phyloP scores from a whole-genome alignment of 2,797 vertebrate species.

The Ataeniobius toweri region DNA sequence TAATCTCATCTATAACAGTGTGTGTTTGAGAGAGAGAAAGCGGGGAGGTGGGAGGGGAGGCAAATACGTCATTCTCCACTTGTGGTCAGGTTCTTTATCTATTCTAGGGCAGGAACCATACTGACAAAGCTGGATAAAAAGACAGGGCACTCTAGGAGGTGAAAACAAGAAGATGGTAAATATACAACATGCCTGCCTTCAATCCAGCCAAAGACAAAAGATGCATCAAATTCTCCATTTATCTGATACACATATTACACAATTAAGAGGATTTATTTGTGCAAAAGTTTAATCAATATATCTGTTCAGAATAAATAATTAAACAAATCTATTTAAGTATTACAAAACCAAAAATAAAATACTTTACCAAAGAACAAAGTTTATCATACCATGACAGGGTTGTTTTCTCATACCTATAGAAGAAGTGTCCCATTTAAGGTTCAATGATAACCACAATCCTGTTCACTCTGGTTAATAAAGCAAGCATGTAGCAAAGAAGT shows the following conservation, averaged over 20 bases:
- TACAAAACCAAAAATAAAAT: background rate
- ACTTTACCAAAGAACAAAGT: background rate
- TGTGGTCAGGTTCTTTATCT: slow-evolving; percentile 38
- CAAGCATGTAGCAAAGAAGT: slow-evolving; percentile 43
- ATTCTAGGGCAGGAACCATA: slow-evolving; percentile 36
- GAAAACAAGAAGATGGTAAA: background rate
- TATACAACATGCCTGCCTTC: background rate
- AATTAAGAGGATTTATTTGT: background rate
- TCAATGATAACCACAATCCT: slow-evolving; percentile 49
- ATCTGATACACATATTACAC: background rate
- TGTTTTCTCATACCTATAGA: slow-evolving; percentile 12
- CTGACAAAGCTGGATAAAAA: slow-evolving; percentile 16
- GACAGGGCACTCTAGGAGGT: slow-evolving; percentile 41
- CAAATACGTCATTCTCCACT: slow-evolving; percentile 33
- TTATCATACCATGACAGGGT: slow-evolving; percentile 8
- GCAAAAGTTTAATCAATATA: background rate
- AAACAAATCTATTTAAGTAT: background rate
- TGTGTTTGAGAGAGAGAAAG: slow-evolving; percentile 18
- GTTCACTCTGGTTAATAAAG: slow-evolving; percentile 51
- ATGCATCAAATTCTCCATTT: background rate
- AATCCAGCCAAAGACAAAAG: background rate
- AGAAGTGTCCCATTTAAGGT: slow-evolving; percentile 41
- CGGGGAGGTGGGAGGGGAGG: background rate
- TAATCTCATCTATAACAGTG: slow-evolving; percentile 60
- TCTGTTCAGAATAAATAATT: background rate